Base-by-base conservation (phyloP, 2,888 invertebrate genomes). In the Cheilosia soror region DNA sequence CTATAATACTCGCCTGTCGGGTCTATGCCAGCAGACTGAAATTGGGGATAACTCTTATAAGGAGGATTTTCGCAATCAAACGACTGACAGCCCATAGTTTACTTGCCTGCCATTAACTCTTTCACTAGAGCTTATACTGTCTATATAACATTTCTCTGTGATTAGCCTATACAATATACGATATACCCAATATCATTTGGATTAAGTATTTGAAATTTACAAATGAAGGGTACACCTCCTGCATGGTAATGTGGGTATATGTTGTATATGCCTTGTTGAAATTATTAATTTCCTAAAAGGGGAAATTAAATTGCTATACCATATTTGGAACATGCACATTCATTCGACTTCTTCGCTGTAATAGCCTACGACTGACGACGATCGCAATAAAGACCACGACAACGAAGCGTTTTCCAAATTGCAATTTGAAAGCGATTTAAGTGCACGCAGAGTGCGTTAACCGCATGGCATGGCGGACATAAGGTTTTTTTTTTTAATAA, bases 221-320 rank as follows among this genome's bases (percentile, higher is more conserved):
- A 85, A 85, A 85, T 66, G 55, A 66, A 76, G 69, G 65, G 65
- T 5, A 80, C 84, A 65, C 53, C 69, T 65, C 42, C 7, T 75
- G 84, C 79, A 80, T 84, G 40, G 72, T 68, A 79, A 79, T 53
- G 2, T 68, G n/a, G n/a, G n/a, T 58, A 7, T 9, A 33, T 9
- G 33, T 33, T 5, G 33, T 20, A 20, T 20, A 20, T 20, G 33
- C 37, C 37, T 57, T 42, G 42, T 69, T 73, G 79, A 49, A 84
- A 80, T 80, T 84, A 69, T 60, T 75, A 84, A 80, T 84, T 84
- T 84, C 75, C 65, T 66, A 60, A 75, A 75, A 63, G 65, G 58
- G 29, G 65, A 76, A 75, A 75, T 49, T 62, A 65, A 58, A 76
- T 82, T 63, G 68, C 68, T 51, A 44, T 37, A 57, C 73, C 73